Evolutionary conservation across 2,797 vertebrate species (phyloP), one percentile per base, ranked within the genome.

Genomic region (Falco columbarius): DNA sequence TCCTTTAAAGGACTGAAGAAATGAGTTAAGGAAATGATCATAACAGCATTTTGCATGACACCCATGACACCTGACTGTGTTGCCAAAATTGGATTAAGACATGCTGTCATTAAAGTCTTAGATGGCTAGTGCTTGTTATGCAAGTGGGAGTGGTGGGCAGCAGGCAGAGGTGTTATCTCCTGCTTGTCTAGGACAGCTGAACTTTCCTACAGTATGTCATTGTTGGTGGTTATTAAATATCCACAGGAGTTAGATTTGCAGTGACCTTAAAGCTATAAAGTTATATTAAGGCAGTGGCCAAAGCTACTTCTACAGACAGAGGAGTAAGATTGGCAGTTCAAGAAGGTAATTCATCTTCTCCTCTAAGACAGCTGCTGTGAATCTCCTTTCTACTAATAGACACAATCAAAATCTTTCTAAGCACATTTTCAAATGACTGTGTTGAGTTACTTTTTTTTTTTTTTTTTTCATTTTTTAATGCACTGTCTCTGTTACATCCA

Each of bases 401-500:
- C 44, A 81, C 61, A 95, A 89, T 65, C 81, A 89, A 77, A 93
- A 89, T 85, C 74, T 93, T 92, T 91, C 86, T 77, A 66, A 95
- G 79, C 81, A 93, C 34, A 7, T 96, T 96, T 92, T 87, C 3
- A 5, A 93, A 97, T 75, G 4, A 68, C 71, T 89, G 20, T 71
- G 52, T 91, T 82, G 40, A 76, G 83, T 51, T 91, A 61, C 40
- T 3, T 68, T 84, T 88, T 73, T 72, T 88, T 88, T 76, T 72
- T 91, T 89, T 84, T 14, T 71, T 89, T 92, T 44, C 61, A 6
- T 75, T 92, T 88, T 94, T 95, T 89, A 7, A 82, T 89, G 62
- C 82, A 70, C 51, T 5, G 6, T 88, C 95, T 95, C 81, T 79
- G 77, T 80, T 93, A 95, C 66, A 94, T 89, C 81, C 83, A 96